Evolutionary conservation across 2,113 vertebrate species (phyloP), one percentile per base, ranked within the genome.

Genomic region (Nasalis larvatus): DNA sequence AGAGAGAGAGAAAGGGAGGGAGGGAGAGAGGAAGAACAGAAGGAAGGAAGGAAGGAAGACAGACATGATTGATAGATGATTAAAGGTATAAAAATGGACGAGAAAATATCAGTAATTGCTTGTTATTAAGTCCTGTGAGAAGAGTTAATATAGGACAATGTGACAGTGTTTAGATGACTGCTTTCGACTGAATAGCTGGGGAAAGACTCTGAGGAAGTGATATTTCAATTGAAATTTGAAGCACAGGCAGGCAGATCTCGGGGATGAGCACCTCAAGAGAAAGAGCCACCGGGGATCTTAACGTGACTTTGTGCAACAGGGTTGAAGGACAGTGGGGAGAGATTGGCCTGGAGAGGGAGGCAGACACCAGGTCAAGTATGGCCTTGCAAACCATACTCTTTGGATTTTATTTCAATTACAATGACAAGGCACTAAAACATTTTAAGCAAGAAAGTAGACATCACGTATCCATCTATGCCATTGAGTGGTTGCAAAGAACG

Each of bases 331-430:
- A 49, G 32, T 17, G 73, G n/a, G 13, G 8, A 30, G 40, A 49
- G 47, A 74, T 17, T 25, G 35, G 16, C 27, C 76, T 71, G 30
- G 74, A 86, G 27, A 73, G 71, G 14, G 42, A 94, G 21, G 45
- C 45, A 91, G 71, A 91, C 66, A 74, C 6, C n/a, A 88, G 45
- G n/a, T 17, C n/a, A 80, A 52, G 10, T 23, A 23, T 35, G 32
- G 54, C 13, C 66, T 71, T 73, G 25, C 10, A 56, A 82, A 58
- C 11, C 37, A 16, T 54, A 63, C 4, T 40, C 32, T 91, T 88
- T 12, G 27, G 52, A 14, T 71, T 94, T 94, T 93, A 49, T 30
- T 93, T 60, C 42, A 91, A 88, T 49, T 45, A 40, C 52, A 71
- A 20, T 42, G 16, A 73, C 78, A 94, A 80, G 14, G 8, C 25